These are phyloP conservation scores for Masnerella sp. DNA, from an alignment of 2,888 invertebrate genomes.

Conservation along the genomic window DNA sequence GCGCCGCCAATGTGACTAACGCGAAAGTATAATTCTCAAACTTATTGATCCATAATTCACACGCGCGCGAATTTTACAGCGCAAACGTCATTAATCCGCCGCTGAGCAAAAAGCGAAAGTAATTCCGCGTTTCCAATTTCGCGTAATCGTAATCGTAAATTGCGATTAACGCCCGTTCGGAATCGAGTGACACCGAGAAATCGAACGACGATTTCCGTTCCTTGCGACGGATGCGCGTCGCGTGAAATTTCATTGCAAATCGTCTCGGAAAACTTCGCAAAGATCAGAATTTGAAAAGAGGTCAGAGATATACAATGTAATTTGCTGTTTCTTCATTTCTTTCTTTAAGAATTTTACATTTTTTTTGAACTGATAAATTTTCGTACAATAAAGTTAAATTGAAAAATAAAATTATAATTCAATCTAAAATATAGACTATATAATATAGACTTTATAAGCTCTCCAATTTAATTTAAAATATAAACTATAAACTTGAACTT, in stretches of 20 bases:
- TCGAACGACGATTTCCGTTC: no score
- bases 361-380: no score
- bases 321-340: no score
- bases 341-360: no score
- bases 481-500: no score
- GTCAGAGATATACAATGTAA: conserved; percentile 33
- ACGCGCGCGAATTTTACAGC: conserved; percentile 27
- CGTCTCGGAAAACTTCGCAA: conserved; percentile 63
- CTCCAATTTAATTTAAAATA: no score
- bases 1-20: conserved; percentile 30
- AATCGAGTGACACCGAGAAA: no score
- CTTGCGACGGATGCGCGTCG: conserved; percentile 57
- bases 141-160: conserved; percentile 30
- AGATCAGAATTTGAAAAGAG: conserved; percentile 43
- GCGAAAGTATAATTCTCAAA: conserved; percentile 51
- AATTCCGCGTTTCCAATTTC: background rate
- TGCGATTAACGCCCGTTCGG: conserved; percentile 25
- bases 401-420: no score
- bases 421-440: no score
- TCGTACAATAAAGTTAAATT: no score
- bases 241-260: conserved; percentile 68
- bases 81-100: conserved; percentile 29
- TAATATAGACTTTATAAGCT: no score
- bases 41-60: conserved; percentile 52
- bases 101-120: background rate